Evolutionary conservation across 2,113 vertebrate genomes (phyloP).

Genomic region (Larimichthys crocea): DNA sequence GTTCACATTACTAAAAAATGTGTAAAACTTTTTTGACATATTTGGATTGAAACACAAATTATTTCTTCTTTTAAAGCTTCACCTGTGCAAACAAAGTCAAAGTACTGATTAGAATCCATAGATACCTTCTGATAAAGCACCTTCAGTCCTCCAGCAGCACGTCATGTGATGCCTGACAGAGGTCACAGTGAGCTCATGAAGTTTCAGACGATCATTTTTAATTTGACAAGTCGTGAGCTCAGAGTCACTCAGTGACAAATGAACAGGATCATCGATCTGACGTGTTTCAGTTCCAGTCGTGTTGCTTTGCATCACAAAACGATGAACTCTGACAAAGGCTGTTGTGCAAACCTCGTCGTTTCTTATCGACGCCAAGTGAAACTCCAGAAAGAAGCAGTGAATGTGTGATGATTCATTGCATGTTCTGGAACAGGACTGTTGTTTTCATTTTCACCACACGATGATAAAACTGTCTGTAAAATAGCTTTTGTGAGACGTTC

Average conservation of each 20-base stretch:
- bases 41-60: too few species aligned
- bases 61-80: too few species aligned
- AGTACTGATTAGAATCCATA: too few species aligned
- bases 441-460: slow-evolving; percentile 1
- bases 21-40: too few species aligned
- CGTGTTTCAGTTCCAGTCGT: neutral
- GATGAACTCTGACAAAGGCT: neutral
- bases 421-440: neutral
- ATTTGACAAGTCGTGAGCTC: neutral
- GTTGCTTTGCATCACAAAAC: neutral
- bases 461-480: neutral
- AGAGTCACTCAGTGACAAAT: neutral
- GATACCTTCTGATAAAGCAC: too few species aligned
- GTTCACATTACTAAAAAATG: too few species aligned
- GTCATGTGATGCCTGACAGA: neutral
- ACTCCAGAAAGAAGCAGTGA: neutral
- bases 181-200: neutral
- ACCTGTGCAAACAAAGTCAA: too few species aligned
- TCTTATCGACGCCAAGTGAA: neutral
- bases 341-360: neutral
- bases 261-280: too few species aligned
- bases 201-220: neutral
- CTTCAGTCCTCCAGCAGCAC: neutral
- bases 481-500: slow-evolving; percentile 10
- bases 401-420: neutral